Base-by-base conservation (phyloP, 1,140 invertebrate species). In the Panagrolaimus sp. region DNA sequence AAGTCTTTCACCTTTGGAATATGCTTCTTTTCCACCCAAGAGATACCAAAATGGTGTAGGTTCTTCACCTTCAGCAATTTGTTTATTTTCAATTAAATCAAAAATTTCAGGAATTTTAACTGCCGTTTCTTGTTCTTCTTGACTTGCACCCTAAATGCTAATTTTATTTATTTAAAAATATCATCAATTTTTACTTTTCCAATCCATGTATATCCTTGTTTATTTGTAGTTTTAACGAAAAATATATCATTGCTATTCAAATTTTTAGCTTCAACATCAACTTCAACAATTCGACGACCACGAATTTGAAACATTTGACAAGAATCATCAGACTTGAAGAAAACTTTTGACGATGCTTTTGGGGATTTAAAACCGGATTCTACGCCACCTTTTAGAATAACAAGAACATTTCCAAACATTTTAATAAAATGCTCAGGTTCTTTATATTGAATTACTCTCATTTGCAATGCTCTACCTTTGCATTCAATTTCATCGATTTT, bases 221-320 rank as follows among this genome's bases (percentile, higher is more conserved):
- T 8, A 9, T 52, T 24, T 8, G 48, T 24, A 8, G 17, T 24
- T 24, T 21, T 21, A 52, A 52, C 48, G 0, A n/a, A n/a, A 52
- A 52, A 52, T 5, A 52, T 24, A 52, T 52, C 48, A 14, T 52
- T 52, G 48, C 48, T 52, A 52, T 52, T 52, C 48, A 52, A 24
- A 52, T 52, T 1, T 52, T n/a, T 21, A 4, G 48, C 1, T 21
- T 52, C 48, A 1, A 52, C 48, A 52, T n/a, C 48, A 14, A 52
- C 26, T 24, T 52, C 48, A 15, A 21, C 26, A 7, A 52, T 24
- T 1, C n/a, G 17, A 21, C 26, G 17, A 8, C 26, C 48, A 52
- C 48, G 48, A 24, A 52, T 52, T 52, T 52, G 48, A 8, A 52
- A 52, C 9, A 52, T n/a, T 15, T 52, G 17, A n/a, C n/a, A n/a